Evolutionary conservation across 1,140 invertebrate species (phyloP).

Genomic region (Drosophila sp.): DNA sequence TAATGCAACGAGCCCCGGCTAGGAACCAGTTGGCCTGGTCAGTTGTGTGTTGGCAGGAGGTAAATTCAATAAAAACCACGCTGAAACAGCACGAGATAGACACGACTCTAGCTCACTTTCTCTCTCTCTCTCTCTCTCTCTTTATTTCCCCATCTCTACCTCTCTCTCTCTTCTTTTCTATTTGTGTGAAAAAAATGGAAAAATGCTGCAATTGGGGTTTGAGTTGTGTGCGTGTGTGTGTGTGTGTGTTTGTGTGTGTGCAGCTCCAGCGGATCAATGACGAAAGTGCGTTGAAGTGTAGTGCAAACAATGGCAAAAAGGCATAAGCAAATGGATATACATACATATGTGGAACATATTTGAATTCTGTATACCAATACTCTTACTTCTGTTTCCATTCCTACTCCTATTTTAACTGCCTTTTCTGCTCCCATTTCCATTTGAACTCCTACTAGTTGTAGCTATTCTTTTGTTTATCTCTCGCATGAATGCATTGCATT

Average conservation of each 20-base stretch:
- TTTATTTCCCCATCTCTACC: not conserved
- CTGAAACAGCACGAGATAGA: slow-evolving; percentile 38
- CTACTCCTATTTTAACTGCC: slow-evolving; percentile 2
- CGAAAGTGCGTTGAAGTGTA: slow-evolving; percentile 82
- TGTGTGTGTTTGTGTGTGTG: not conserved
- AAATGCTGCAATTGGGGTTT: slow-evolving; percentile 41
- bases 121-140: not conserved
- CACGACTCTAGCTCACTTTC: slow-evolving; percentile 13
- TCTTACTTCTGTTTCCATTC: not conserved
- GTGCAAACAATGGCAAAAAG: slow-evolving; percentile 76
- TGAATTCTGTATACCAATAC: slow-evolving; percentile 34
- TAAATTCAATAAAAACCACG: slow-evolving; percentile 71
- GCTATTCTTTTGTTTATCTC: not conserved
- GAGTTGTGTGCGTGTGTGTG: slow-evolving; percentile 17
- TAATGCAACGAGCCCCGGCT: slow-evolving; percentile 69
- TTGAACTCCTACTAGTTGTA: not conserved
- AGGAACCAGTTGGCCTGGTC: slow-evolving; percentile 50
- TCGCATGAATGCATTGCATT: slow-evolving; percentile 34
- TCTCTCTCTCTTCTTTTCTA: not conserved
- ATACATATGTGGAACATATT: slow-evolving; percentile 49
- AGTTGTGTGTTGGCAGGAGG: slow-evolving; percentile 37
- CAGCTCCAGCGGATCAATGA: slow-evolving; percentile 67
- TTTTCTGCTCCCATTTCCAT: not conserved
- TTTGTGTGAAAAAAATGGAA: slow-evolving; percentile 33
- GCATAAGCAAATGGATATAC: slow-evolving; percentile 65